Base-by-base conservation (phyloP, 2,797 vertebrate genomes). In the Ataeniobius toweri region DNA sequence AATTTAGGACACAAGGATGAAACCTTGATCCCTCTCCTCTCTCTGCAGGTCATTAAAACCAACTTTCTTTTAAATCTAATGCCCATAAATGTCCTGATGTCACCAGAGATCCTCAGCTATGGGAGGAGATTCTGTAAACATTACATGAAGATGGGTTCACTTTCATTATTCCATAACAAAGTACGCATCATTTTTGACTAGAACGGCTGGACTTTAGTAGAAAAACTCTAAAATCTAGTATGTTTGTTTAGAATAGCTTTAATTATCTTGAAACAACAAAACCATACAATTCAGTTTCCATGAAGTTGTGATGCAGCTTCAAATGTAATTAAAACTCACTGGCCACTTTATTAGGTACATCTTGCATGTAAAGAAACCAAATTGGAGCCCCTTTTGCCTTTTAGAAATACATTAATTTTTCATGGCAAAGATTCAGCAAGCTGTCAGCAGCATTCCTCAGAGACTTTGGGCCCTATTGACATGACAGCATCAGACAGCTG, bases 1-100 rank as follows among this genome's bases (percentile, higher is more conserved):
- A n/a, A 63, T 51, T 73, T 28, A 55, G 51, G 56, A 58, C 69
- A 28, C 55, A 50, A 55, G 44, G 22, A 68, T 81, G 56, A 76
- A n/a, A 63, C 20, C 18, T 24, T 39, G n/a, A 22, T 55, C 70
- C 39, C 31, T 36, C 3, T 36, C 36, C 36, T 36, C 1, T 71
- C 39, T 41, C n/a, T 18, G 44, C 41, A 48, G 70, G 74, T 73
- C 69, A 44, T 51, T 6, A 51, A 26, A 36, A 58, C 24, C 39
- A 28, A 41, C 50, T 58, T 76, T 67, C 36, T 59, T 16, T 36
- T n/a, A 79, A 31, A 67, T 71, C 51, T 53, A 55, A 61, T 48
- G 31, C 46, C 24, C 26, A 72, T 44, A 28, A 41, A 55, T 65
- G 36, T 46, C 7, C 44, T 46, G 7, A 46, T 46, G 44, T 46